Conservation (phyloP, 2,888 invertebrate genomes). For the Artemia sinica region DNA sequence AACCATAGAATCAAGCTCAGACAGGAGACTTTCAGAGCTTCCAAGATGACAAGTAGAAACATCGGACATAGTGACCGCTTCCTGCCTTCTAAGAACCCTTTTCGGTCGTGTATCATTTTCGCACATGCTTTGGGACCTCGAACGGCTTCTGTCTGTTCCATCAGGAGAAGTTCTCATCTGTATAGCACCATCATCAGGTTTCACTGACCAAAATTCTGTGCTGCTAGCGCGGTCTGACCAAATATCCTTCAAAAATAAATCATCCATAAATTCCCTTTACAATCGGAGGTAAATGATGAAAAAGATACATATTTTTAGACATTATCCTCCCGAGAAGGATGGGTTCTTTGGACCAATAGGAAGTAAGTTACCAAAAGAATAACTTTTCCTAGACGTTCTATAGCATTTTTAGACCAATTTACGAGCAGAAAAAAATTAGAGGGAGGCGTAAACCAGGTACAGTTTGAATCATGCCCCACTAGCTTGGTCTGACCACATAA, state of each 20-base stretch:
- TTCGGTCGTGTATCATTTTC: neutral
- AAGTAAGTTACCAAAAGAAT: too few relatives aligned
- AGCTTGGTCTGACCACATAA: too few relatives aligned
- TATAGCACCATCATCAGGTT: neutral
- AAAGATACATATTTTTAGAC: too few relatives aligned
- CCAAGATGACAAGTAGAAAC: neutral
- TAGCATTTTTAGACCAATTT: too few relatives aligned
- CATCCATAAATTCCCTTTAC: too few relatives aligned
- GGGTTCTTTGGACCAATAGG: too few relatives aligned
- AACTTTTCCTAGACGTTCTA: too few relatives aligned
- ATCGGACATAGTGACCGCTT: neutral
- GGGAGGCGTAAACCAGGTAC: too few relatives aligned
- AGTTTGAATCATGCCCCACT: too few relatives aligned
- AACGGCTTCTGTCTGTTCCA: neutral
- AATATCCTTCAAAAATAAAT: neutral
- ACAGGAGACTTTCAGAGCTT: neutral
- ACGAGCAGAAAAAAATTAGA: too few relatives aligned
- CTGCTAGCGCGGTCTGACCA: neutral
- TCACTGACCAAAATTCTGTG: neutral
- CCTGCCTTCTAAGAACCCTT: neutral
- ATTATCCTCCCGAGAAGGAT: too few relatives aligned
- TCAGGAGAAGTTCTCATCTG: neutral
- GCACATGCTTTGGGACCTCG: conserved; percentile 2
- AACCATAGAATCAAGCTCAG: conserved; percentile 13
- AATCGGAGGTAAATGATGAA: too few relatives aligned